These are phyloP conservation scores for Mizuhopecten yessoensis DNA, from an alignment of 1,140 invertebrate species.

Conservation along the genomic window DNA sequence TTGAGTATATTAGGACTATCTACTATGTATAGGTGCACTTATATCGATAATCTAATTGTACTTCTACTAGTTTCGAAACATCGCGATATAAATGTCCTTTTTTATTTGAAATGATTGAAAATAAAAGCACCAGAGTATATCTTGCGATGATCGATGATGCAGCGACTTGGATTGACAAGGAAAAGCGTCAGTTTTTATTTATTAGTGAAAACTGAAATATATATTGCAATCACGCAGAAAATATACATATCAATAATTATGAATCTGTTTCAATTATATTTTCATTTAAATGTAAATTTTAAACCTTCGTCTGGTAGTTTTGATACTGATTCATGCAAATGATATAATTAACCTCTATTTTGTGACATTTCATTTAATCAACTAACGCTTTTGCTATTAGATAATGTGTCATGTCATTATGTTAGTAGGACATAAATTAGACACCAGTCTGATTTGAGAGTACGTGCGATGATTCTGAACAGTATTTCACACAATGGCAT, in stretches of 20 bases:
- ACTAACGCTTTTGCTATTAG: not conserved
- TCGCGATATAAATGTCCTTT: too few species aligned
- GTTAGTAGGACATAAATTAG: not conserved
- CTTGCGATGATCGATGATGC: not conserved
- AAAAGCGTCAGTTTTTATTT: not conserved
- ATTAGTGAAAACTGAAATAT: not conserved
- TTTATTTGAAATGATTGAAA: too few species aligned
- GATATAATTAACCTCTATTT: not conserved
- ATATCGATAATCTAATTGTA: too few species aligned
- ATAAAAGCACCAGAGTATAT: too few species aligned
- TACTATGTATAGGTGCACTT: too few species aligned
- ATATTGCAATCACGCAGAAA: not conserved
- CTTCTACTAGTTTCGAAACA: too few species aligned
- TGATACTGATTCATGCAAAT: not conserved
- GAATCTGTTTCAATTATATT: not conserved
- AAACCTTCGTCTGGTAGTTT: not conserved
- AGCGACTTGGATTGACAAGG: too few species aligned
- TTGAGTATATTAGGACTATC: too few species aligned
- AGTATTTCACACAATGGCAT: too few species aligned
- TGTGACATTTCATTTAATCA: not conserved
- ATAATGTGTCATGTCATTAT: not conserved
- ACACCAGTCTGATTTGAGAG: not conserved
- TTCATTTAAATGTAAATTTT: not conserved
- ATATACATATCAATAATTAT: not conserved
- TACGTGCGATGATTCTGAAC: not conserved